Evolutionary conservation across 1,140 invertebrate genomes (phyloP).

Genomic region (Lepidurus couesii): DNA sequence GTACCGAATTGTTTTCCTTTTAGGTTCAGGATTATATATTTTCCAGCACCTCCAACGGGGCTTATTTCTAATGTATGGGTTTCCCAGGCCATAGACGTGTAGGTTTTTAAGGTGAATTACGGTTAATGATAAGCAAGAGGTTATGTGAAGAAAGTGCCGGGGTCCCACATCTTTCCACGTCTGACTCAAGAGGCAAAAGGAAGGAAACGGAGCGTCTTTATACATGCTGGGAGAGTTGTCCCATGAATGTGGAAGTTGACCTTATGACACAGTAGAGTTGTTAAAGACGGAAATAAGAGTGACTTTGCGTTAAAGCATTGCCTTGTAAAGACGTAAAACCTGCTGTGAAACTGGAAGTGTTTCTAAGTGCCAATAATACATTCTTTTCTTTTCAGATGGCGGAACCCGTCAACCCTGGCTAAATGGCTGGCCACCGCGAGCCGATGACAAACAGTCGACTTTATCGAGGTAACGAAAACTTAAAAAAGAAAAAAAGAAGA

Average conservation of each 20-base stretch:
- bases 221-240: not conserved
- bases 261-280: not conserved
- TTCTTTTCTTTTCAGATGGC: slow-evolving; percentile 27
- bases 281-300: not conserved
- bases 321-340: not conserved
- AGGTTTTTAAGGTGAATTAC: not conserved
- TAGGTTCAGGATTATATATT: not conserved
- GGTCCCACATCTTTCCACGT: not conserved
- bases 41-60: not conserved
- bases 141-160: not conserved
- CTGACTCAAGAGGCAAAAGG: not conserved
- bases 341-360: not conserved
- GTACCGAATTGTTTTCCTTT: no score
- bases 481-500: not conserved
- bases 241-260: not conserved
- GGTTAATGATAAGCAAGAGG: not conserved
- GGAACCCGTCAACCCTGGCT: slow-evolving; percentile 27
- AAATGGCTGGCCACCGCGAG: slow-evolving; percentile 35
- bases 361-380: not conserved
- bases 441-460: slow-evolving; percentile 35
- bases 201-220: no score
- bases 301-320: slow-evolving; percentile 9
- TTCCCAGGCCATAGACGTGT: not conserved
- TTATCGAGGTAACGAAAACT: slow-evolving; percentile 32
- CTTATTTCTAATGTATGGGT: not conserved